Evolutionary conservation across 1,140 invertebrate species (phyloP), one percentile per base, ranked within the genome.

Genomic region (Acromyrmex heyeri): DNA sequence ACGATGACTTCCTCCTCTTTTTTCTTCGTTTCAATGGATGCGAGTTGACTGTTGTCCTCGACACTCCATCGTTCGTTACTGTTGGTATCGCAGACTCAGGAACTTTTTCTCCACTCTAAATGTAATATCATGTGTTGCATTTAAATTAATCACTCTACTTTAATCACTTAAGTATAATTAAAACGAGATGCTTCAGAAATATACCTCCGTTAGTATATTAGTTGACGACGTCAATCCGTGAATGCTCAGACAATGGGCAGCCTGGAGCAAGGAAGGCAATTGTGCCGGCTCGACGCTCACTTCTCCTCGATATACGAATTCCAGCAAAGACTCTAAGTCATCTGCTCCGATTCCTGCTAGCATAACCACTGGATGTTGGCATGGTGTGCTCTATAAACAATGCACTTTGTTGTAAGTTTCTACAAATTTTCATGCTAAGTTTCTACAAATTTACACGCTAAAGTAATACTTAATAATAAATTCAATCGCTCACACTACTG

Each of bases 291-390:
- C 96, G 2, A 96, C 96, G 73, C 96, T 96, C 6, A 97, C 96
- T 95, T 97, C 96, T 57, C 96, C 96, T 30, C 96, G 95, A 87
- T 97, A 97, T 69, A 97, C 96, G 94, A 97, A 97, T 93, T 97
- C 96, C 78, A 97, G 90, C 59, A 97, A 90, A 59, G 96, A 96
- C 90, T 97, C 96, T 78, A 97, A 93, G 92, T 97, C 96, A 89
- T 96, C 95, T 34, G 96, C 96, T 79, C 95, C 96, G 24, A 97
- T 96, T 67, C 96, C 96, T 21, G 96, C 96, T 89, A 97, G 92
- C 96, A 97, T 96, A 2, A 97, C 96, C n/a, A 97, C 96, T 75
- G 96, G 96, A 95, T 97, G 96, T 87, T 97, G 95, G 91, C 96
- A 97, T 89, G 96, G 96, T 72, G 96, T 96, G 85, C 96, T 96